Evolutionary conservation across 2,113 vertebrate species (phyloP), one percentile per base, ranked within the genome.

Genomic region (Carollia perspicillata): DNA sequence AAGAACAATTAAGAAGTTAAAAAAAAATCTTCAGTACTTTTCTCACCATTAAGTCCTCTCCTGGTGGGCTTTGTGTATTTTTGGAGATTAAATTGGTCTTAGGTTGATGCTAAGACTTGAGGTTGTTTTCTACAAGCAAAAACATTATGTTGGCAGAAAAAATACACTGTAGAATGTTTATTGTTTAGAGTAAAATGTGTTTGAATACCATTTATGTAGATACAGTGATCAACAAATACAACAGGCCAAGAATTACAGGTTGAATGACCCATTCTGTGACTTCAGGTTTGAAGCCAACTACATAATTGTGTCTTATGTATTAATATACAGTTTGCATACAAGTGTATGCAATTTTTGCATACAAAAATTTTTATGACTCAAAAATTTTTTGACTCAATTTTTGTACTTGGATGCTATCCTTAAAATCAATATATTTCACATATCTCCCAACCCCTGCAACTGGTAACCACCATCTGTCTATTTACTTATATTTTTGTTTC

Each of bases 41-140:
- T 40, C 60, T 90, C 42, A 94, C 60, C 91, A 95, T 93, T 92
- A 95, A 80, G 51, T 85, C n/a, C 12, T 94, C 28, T 95, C 74
- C 84, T 94, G 65, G 51, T 6, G 66, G 81, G 91, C 28, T 95
- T 83, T 96, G 74, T 22, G 35, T 84, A 93, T 75, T 91, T 96
- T 89, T 94, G 51, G 89, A 97, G 53, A 72, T 60, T 74, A 94
- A 95, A 84, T 96, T 97, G 89, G 74, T 91, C 47, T 95, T 95
- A 74, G 80, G 8, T 87, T 96, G 78, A 28, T 84, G 60, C 8
- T 91, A 93, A 83, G 26, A 55, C 30, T 49, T 94, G 33, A 79
- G 74, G 65, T 37, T 90, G 30, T 92, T 89, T 51, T 85, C 68
- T 95, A 60, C 84, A 89, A 97, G 55, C 53, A 84, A 87, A 91